Percentiles rank a stretch among this genome's conserved stretches.
phyloP scores from a whole-genome alignment of 2,113 vertebrate species.

The Tichodroma muraria region DNA sequence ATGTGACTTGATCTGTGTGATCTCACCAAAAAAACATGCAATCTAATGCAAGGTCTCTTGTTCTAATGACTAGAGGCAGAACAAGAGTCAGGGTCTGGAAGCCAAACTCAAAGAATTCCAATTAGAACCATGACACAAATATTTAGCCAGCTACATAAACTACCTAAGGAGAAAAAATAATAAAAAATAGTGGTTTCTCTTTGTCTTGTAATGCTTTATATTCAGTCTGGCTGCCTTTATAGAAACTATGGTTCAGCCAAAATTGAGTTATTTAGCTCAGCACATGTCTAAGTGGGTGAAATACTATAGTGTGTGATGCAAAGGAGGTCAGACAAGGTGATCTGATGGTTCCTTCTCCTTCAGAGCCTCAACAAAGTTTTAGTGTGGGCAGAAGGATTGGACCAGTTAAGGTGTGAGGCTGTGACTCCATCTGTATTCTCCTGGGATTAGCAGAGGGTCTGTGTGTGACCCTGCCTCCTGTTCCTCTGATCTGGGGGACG shows the following conservation, averaged over 20 bases:
- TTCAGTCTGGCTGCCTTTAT: slow-evolving; percentile 23
- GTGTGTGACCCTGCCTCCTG: not conserved
- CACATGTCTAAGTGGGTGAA: slow-evolving; percentile 1
- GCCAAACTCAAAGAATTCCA: slow-evolving; percentile 23
- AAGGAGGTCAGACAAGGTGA: slow-evolving; percentile 46
- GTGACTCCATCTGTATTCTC: not conserved
- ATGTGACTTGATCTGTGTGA: not conserved
- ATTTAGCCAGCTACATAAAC: slow-evolving; percentile 32
- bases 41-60: not conserved
- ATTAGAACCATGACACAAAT: slow-evolving; percentile 13
- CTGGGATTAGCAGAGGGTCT: not conserved
- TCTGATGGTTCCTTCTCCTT: not conserved
- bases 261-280: slow-evolving; percentile 34
- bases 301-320: slow-evolving; percentile 14
- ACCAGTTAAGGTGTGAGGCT: not conserved
- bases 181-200: not conserved
- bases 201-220: not conserved
- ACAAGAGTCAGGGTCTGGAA: not conserved
- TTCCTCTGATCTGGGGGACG: not conserved
- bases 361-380: not conserved
- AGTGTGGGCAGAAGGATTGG: not conserved
- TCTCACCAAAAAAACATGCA: not conserved
- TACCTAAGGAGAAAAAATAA: not conserved
- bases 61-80: not conserved
- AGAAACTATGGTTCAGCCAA: slow-evolving; percentile 5